phyloP scores from a whole-genome alignment of 2,113 vertebrate species.

The Willisornis vidua region DNA sequence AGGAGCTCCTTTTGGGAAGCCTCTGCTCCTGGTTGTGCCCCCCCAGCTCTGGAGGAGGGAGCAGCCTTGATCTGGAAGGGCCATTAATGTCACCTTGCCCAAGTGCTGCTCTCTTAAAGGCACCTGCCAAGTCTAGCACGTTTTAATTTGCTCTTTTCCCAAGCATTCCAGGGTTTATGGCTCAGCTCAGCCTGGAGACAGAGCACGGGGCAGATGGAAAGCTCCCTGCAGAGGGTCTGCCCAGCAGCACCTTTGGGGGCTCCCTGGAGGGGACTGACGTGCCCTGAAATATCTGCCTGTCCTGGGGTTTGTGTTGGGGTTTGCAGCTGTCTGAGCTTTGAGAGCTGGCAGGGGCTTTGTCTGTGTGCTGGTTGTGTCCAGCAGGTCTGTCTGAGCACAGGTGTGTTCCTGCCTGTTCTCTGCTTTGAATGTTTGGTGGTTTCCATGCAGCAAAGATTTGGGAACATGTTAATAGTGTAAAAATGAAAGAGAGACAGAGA shows the following conservation, averaged over 20 bases:
- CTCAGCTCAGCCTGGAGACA: background rate
- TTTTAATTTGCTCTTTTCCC: constrained; percentile 55
- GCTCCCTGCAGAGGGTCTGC: background rate
- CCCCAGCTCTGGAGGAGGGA: background rate
- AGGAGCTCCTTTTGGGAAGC: background rate
- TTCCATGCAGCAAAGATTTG: constrained; percentile 2
- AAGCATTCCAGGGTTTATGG: constrained; percentile 44
- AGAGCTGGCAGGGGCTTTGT: background rate
- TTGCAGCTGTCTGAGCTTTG: background rate
- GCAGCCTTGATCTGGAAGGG: background rate
- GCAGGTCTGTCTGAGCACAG: background rate
- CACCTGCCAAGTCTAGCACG: constrained; percentile 41
- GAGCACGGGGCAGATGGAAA: background rate
- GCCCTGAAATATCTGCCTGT: background rate
- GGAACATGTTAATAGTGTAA: background rate
- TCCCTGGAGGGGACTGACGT: background rate
- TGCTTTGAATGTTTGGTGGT: background rate
- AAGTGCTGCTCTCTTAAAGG: rapidly evolving
- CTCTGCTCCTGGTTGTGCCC: background rate
- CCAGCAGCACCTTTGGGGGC: background rate
- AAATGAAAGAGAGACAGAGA: background rate
- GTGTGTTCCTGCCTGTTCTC: background rate
- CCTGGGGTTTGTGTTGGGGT: background rate
- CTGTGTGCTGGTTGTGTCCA: background rate
- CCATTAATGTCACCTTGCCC: background rate